These are phyloP conservation scores for Acanthisitta chloris DNA, from an alignment of 2,113 vertebrate genomes.

Conservation along the genomic window DNA sequence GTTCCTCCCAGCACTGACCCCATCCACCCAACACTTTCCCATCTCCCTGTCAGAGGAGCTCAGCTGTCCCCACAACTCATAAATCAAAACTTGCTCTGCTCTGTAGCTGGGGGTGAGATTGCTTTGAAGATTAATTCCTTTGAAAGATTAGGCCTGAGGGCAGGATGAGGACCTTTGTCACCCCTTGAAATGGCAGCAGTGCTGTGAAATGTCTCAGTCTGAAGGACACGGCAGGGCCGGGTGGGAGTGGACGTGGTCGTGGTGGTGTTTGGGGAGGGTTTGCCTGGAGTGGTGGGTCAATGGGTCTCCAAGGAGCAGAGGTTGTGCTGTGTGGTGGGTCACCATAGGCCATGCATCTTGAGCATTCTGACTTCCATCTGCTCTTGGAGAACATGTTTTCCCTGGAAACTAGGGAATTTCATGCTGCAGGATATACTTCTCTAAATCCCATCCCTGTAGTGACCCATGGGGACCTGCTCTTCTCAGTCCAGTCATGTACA, in stretches of 20 bases:
- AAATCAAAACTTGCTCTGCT: neutral
- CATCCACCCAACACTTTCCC: neutral
- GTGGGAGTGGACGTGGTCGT: neutral
- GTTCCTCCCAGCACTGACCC: neutral
- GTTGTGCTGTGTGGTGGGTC: neutral
- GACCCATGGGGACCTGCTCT: neutral
- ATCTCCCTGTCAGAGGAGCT: neutral
- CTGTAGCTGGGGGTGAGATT: neutral
- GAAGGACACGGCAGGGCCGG: neutral
- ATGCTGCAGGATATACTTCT: neutral
- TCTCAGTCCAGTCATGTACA: accelerated
- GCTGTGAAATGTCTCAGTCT: neutral
- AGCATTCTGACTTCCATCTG: neutral
- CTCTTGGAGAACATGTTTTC: neutral
- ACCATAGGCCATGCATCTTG: neutral
- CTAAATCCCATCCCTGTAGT: accelerated
- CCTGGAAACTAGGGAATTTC: neutral
- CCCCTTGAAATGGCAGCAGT: neutral
- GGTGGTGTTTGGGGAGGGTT: neutral
- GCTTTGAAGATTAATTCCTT: slow-evolving; percentile 45
- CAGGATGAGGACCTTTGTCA: slow-evolving; percentile 5
- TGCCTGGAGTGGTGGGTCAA: accelerated
- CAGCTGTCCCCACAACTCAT: neutral
- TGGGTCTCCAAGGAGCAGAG: accelerated
- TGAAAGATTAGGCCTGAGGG: slow-evolving; percentile 17